Evolutionary conservation across 1,140 invertebrate species (phyloP).

Genomic region (Brachionus rotundiformis): DNA sequence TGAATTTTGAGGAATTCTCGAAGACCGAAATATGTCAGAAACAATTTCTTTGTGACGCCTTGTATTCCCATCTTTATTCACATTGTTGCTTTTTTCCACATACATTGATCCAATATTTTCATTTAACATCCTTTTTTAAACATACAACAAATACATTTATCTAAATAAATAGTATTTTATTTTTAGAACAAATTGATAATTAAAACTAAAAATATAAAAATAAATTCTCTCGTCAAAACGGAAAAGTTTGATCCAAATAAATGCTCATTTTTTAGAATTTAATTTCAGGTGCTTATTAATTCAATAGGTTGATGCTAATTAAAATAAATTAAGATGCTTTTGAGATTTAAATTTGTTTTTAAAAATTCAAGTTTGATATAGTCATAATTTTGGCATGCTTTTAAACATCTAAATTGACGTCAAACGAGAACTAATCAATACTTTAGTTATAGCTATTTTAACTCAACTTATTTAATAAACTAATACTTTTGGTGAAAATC

Average conservation of each 20-base stretch:
- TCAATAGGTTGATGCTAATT: neutral
- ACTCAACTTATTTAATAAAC: neutral
- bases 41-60: neutral
- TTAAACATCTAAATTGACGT: neutral
- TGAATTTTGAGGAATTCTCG: neutral
- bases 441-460: neutral
- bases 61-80: neutral
- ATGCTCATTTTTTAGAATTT: neutral
- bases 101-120: neutral
- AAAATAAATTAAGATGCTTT: neutral
- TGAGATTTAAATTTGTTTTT: neutral
- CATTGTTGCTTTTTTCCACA: neutral
- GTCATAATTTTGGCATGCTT: constrained; percentile 5
- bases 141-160: neutral
- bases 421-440: constrained; percentile 5
- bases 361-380: neutral
- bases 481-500: constrained; percentile 1
- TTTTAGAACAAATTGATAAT: no score
- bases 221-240: no score
- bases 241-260: no score
- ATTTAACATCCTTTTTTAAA: neutral
- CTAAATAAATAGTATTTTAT: no score
- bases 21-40: constrained; percentile 10
- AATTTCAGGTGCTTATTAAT: neutral
- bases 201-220: no score